Conservation (phyloP, 2,888 invertebrate genomes). For the Drosophila falleni region DNA sequence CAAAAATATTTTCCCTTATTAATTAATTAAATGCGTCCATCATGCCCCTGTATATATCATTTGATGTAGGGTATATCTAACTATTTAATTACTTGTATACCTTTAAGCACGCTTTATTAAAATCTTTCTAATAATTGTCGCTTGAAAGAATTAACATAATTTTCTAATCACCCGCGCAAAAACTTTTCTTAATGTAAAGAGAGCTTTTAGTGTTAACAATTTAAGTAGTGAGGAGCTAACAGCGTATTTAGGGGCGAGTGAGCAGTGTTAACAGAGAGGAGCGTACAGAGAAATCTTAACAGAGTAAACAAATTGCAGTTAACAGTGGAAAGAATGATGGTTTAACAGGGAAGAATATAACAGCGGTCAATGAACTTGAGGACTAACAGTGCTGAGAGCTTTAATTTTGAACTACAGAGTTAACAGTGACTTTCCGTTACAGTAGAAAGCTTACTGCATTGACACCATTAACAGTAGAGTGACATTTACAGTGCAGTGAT, state of each 20-base stretch:
- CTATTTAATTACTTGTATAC: not conserved
- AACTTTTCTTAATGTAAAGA: too few species aligned
- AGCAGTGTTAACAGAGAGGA: not conserved
- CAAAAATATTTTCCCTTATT: not conserved
- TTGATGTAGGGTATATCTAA: not conserved
- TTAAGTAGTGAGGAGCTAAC: not conserved
- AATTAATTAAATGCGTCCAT: not conserved
- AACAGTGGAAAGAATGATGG: not conserved
- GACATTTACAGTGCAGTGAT: not conserved
- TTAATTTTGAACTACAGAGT: not conserved
- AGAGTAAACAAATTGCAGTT: too few species aligned
- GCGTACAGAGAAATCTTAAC: not conserved
- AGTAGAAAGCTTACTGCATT: not conserved
- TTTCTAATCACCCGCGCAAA: not conserved
- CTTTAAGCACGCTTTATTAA: not conserved
- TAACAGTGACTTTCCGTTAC: not conserved
- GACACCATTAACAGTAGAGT: not conserved
- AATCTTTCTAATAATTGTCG: slow-evolving; percentile 8
- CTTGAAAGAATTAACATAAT: not conserved
- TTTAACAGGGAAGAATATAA: not conserved
- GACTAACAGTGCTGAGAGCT: not conserved
- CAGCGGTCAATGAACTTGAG: not conserved
- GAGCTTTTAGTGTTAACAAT: not conserved
- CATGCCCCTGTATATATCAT: not conserved
- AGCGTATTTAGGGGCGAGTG: not conserved